A percentile compares a stretch with the other conserved stretches of the same genome.
phyloP scores from a whole-genome alignment of 2,888 invertebrate species.

The Serrognathus titanus region DNA sequence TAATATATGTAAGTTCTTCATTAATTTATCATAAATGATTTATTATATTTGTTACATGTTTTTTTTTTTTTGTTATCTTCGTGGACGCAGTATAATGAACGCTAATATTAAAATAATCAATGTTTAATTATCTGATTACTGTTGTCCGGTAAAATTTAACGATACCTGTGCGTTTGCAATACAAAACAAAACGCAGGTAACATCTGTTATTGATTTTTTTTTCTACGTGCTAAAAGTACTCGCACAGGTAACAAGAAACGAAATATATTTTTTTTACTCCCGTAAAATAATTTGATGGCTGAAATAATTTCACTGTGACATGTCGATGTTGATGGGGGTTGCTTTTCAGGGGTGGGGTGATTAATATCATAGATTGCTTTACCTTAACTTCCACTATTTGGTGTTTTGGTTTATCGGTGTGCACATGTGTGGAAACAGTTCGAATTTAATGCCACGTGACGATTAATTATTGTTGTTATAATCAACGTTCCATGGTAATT shows the following conservation, averaged over 20 bases:
- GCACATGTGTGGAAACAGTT: constrained; percentile 12
- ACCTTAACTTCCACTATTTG: constrained; percentile 26
- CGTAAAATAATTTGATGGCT: background rate
- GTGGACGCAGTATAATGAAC: no score
- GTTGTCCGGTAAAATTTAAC: no score
- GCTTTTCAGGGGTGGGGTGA: constrained; percentile 24
- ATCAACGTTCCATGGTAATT: background rate
- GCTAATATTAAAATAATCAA: no score
- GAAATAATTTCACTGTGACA: background rate
- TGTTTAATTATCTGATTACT: no score
- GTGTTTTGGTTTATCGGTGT: constrained; percentile 22
- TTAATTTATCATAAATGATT: no score
- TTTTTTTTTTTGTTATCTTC: no score
- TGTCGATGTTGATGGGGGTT: background rate
- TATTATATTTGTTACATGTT: no score
- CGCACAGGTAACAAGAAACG: background rate
- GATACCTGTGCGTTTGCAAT: no score
- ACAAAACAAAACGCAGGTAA: no score
- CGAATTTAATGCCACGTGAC: background rate
- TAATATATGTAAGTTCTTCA: no score
- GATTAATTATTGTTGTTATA: background rate
- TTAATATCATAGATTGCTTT: constrained; percentile 29
- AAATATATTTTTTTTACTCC: background rate
- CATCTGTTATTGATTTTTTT: background rate
- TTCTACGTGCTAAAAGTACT: no score